A percentile compares a stretch with the other conserved stretches of the same genome.
These are phyloP conservation scores for Heteractis magnifica DNA, from an alignment of 92 coral and sea anemone genomes.

Conservation along the genomic window DNA sequence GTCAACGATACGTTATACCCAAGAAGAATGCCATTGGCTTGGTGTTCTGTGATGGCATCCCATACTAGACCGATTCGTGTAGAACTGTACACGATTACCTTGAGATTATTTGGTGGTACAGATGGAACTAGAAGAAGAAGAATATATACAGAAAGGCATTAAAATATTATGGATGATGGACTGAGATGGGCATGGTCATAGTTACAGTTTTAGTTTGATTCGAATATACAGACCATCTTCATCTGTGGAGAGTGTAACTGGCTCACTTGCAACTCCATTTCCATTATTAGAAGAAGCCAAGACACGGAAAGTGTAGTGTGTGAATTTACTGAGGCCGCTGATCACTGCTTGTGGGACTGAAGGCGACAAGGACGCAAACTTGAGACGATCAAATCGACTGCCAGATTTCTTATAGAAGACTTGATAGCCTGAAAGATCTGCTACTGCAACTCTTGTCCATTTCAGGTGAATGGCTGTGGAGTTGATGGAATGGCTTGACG, in stretches of 20 bases:
- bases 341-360: constrained; percentile 19
- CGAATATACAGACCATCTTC: constrained; percentile 58
- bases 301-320: constrained; percentile 47
- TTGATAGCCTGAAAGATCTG: constrained; percentile 23
- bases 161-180: neutral
- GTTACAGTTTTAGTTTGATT: neutral
- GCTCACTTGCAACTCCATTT: constrained; percentile 55
- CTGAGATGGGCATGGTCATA: neutral
- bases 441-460: constrained; percentile 28
- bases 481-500: constrained; percentile 14
- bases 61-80: constrained; percentile 51
- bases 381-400: neutral
- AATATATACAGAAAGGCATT: neutral
- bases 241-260: constrained; percentile 53
- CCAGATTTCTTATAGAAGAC: constrained; percentile 43
- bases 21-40: constrained; percentile 41
- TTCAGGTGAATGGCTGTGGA: constrained; percentile 38
- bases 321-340: constrained; percentile 44
- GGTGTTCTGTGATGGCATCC: constrained; percentile 37
- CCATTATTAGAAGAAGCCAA: constrained; percentile 56
- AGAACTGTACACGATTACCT: constrained; percentile 37
- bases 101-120: constrained; percentile 40
- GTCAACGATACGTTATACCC: constrained; percentile 52
- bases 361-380: constrained; percentile 18
- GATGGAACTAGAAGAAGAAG: constrained; percentile 26